Evolutionary conservation across 2,888 invertebrate genomes (phyloP).

Genomic region (Troides helena): DNA sequence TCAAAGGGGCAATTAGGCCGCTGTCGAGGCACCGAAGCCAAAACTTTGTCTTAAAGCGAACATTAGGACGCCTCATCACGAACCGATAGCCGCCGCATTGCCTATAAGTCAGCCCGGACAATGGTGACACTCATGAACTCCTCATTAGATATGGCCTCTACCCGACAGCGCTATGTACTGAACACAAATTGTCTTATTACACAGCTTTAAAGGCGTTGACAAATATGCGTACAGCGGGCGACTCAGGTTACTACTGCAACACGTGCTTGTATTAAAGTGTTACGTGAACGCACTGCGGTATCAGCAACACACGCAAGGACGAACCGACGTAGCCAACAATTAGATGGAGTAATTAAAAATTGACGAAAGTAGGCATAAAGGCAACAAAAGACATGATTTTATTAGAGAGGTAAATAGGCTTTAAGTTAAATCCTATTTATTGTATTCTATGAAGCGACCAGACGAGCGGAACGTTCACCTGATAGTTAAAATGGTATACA

Average conservation of each 20-base stretch:
- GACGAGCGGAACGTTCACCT: too few species aligned
- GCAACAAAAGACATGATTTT: too few species aligned
- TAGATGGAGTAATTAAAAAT: neutral
- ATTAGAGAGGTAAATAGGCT: too few species aligned
- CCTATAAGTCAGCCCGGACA: constrained; percentile 62
- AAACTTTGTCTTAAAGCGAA: constrained; percentile 52
- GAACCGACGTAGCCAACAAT: constrained; percentile 12
- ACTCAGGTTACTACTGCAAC: constrained; percentile 10
- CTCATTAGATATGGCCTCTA: constrained; percentile 71
- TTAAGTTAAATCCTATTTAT: too few species aligned
- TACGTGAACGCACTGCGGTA: constrained; percentile 5
- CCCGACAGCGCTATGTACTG: constrained; percentile 50
- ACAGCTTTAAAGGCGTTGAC: constrained; percentile 36
- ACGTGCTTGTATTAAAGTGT: constrained; percentile 12
- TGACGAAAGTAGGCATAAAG: too few species aligned
- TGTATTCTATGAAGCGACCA: too few species aligned
- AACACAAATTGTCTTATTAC: constrained; percentile 72
- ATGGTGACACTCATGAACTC: constrained; percentile 58
- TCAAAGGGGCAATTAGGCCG: constrained; percentile 42
- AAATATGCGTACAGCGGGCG: constrained; percentile 28
- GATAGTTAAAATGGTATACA: too few species aligned
- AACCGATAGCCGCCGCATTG: constrained; percentile 53
- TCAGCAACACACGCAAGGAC: constrained; percentile 14
- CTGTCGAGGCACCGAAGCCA: constrained; percentile 43
- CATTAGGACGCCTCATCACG: constrained; percentile 60